phyloP scores from a whole-genome alignment of 1,140 invertebrate genomes.

The Polypedilum vanderplanki region DNA sequence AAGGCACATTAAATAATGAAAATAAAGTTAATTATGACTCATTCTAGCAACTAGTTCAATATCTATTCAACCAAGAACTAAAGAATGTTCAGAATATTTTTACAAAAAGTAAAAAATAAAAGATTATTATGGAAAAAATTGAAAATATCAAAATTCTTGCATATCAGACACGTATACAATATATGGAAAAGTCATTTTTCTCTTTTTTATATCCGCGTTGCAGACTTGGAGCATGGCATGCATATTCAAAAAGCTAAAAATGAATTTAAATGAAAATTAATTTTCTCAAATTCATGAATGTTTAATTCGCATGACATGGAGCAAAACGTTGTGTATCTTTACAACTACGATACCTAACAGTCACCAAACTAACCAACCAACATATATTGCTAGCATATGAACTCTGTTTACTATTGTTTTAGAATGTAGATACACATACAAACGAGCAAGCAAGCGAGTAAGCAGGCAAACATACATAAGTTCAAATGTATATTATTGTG shows the following conservation, averaged over 20 bases:
- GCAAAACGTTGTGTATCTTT: background rate
- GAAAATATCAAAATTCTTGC: no score
- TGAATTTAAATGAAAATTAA: slow-evolving; percentile 20
- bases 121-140: no score
- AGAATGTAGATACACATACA: background rate
- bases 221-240: background rate
- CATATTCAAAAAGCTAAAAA: slow-evolving; percentile 1
- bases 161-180: no score
- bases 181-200: background rate
- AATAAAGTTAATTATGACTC: slow-evolving; percentile 13
- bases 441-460: no score
- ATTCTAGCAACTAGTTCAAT: no score
- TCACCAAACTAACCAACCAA: no score
- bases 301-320: slow-evolving; percentile 18
- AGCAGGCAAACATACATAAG: background rate
- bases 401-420: background rate
- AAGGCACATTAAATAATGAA: slow-evolving; percentile 2
- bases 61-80: no score
- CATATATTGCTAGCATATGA: no score
- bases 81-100: no score
- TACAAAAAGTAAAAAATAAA: no score
- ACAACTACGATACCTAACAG: no score
- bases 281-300: slow-evolving; percentile 19
- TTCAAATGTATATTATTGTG: slow-evolving; percentile 12
- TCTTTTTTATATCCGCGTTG: slow-evolving; percentile 3